Conservation (phyloP, 2,797 vertebrate genomes). For the Novumbra hubbsi region DNA sequence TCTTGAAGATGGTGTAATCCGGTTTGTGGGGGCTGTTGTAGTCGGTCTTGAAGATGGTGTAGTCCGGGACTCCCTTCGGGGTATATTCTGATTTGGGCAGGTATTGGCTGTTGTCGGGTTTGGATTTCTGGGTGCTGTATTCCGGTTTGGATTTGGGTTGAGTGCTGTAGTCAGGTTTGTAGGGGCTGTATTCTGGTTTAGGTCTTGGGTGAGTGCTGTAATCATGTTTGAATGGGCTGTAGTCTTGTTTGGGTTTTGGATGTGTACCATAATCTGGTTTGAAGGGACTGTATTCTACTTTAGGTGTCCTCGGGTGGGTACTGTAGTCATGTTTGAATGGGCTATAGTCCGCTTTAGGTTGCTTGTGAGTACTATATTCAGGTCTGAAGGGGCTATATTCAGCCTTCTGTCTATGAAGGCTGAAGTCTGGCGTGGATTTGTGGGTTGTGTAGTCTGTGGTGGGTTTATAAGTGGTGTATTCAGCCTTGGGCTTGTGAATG, state of each 20-base stretch:
- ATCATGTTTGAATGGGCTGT: constrained; percentile 69
- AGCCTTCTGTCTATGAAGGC: constrained; percentile 65
- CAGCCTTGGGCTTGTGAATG: constrained; percentile 72
- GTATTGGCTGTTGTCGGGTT: constrained; percentile 63
- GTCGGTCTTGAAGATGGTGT: constrained; percentile 68
- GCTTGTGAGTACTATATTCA: constrained; percentile 72
- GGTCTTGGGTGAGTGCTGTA: constrained; percentile 73
- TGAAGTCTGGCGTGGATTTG: constrained; percentile 72
- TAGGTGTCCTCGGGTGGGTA: constrained; percentile 71
- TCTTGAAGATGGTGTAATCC: constrained; percentile 74
- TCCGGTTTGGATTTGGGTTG: constrained; percentile 54
- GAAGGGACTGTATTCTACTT: constrained; percentile 72
- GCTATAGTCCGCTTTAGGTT: constrained; percentile 70
- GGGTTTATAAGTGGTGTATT: constrained; percentile 70
- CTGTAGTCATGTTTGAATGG: constrained; percentile 74
- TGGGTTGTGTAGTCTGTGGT: constrained; percentile 70
- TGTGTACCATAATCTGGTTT: constrained; percentile 69
- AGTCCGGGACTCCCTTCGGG: constrained; percentile 63
- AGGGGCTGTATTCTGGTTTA: constrained; percentile 72
- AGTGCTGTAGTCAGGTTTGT: constrained; percentile 66
- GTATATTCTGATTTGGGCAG: constrained; percentile 66
- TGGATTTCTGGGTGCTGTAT: constrained; percentile 67
- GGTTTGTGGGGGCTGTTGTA: constrained; percentile 70
- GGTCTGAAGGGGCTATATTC: constrained; percentile 73
- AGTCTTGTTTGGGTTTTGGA: constrained; percentile 67